These are phyloP conservation scores for Ectemnius cavifrons DNA, from an alignment of 2,888 invertebrate genomes.

Conservation along the genomic window DNA sequence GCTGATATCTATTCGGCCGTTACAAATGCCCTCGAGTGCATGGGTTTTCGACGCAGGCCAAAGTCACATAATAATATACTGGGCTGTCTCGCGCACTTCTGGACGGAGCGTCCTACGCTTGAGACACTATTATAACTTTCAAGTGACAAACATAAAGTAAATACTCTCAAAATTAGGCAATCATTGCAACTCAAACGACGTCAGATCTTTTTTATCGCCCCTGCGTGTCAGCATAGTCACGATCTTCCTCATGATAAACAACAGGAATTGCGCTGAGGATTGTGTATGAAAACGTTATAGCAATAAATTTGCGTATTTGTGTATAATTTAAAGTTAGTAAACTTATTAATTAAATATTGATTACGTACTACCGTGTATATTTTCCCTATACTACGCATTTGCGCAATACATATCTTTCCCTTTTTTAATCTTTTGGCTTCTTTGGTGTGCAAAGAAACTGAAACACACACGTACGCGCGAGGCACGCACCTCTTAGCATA, in stretches of 20 bases:
- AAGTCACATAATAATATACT: slow-evolving; percentile 38
- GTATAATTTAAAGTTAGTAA: slow-evolving; percentile 70
- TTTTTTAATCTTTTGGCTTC: slow-evolving; percentile 16
- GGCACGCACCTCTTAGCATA: too few relatives aligned
- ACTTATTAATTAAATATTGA: slow-evolving; percentile 69
- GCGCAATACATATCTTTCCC: slow-evolving; percentile 15
- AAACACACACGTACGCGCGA: too few relatives aligned
- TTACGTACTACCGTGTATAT: slow-evolving; percentile 52
- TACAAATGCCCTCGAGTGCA: slow-evolving; percentile 22
- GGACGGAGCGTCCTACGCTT: slow-evolving; percentile 13
- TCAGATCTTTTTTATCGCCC: slow-evolving; percentile 45
- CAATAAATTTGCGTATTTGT: slow-evolving; percentile 72
- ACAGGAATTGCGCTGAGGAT: slow-evolving; percentile 67
- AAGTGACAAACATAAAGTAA: slow-evolving; percentile 23
- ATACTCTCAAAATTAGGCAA: slow-evolving; percentile 26
- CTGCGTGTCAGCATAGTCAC: slow-evolving; percentile 59
- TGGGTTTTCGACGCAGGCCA: slow-evolving; percentile 18
- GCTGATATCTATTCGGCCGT: slow-evolving; percentile 21
- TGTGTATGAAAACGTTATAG: slow-evolving; percentile 70
- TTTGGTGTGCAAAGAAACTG: too few relatives aligned
- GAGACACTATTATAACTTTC: slow-evolving; percentile 35
- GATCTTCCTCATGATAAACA: slow-evolving; percentile 57
- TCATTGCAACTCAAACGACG: slow-evolving; percentile 20
- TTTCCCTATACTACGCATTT: slow-evolving; percentile 43
- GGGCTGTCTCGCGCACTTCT: slow-evolving; percentile 17